These are phyloP conservation scores for Tamandua tetradactyla DNA, from an alignment of 2,797 vertebrate genomes.

Conservation along the genomic window DNA sequence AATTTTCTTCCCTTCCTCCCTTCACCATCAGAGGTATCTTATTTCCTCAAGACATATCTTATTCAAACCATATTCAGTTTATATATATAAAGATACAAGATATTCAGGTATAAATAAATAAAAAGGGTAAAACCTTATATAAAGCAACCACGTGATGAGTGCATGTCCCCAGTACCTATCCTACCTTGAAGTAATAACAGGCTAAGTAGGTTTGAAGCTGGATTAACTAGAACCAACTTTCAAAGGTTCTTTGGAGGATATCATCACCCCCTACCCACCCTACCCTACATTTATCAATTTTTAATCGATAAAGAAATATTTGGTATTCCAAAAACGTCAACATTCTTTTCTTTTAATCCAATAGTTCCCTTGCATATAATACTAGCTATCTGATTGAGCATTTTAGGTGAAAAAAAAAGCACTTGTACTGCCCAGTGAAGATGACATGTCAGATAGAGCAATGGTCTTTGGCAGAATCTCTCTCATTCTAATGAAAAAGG, in stretches of 20 bases:
- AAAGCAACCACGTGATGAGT: not conserved
- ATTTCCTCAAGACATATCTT: not conserved
- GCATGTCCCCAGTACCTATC: not conserved
- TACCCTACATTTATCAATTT: not conserved
- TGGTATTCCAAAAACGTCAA: not conserved
- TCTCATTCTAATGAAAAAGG: not conserved
- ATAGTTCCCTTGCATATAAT: not conserved
- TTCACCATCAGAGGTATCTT: not conserved
- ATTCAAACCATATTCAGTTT: not conserved
- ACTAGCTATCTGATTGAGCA: not conserved
- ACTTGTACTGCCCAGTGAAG: not conserved
- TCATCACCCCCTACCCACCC: not conserved
- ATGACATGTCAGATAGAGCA: not conserved
- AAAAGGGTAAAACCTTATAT: not conserved
- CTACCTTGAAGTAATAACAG: not conserved
- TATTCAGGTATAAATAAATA: not conserved
- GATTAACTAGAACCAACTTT: not conserved
- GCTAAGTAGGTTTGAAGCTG: not conserved
- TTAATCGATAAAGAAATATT: not conserved
- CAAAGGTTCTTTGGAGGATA: not conserved
- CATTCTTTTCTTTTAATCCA: not conserved
- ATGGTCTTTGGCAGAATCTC: not conserved
- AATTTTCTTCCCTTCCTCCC: not conserved
- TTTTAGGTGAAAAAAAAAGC: not conserved
- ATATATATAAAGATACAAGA: not conserved